Conservation (phyloP, 2,797 vertebrate genomes). For the Eidolon dupreanum region DNA sequence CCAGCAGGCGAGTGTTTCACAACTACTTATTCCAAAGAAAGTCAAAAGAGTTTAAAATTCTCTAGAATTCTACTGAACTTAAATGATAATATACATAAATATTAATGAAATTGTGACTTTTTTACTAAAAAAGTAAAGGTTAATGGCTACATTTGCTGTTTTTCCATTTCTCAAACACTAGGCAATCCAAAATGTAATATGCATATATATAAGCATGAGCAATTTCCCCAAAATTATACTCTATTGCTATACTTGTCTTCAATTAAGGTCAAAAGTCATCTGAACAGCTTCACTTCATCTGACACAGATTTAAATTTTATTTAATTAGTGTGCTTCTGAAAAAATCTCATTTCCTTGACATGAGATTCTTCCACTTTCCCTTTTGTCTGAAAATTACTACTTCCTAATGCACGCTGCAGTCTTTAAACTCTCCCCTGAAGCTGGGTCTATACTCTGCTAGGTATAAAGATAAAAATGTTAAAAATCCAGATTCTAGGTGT, state of each 20-base stretch:
- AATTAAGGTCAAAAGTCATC: conserved; percentile 75
- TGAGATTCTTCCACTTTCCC: conserved; percentile 18
- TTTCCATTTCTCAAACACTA: conserved; percentile 72
- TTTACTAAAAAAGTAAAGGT: conserved; percentile 83
- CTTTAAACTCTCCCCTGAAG: neutral
- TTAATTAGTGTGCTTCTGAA: conserved; percentile 73
- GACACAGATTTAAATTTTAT: conserved; percentile 77
- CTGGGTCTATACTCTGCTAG: neutral
- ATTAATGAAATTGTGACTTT: conserved; percentile 83
- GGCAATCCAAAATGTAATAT: conserved; percentile 74
- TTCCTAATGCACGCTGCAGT: neutral
- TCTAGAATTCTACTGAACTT: conserved; percentile 62
- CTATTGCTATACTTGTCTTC: conserved; percentile 70
- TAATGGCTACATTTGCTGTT: conserved; percentile 81
- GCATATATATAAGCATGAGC: conserved; percentile 30
- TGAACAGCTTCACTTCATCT: conserved; percentile 64
- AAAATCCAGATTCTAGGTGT: neutral
- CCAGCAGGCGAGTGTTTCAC: conserved; percentile 17
- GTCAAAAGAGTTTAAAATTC: conserved; percentile 67
- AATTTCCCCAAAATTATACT: conserved; percentile 71
- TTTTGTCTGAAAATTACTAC: conserved; percentile 39
- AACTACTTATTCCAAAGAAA: conserved; percentile 43
- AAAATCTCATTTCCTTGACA: conserved; percentile 54
- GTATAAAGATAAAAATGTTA: neutral
- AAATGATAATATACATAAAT: conserved; percentile 80